Evolutionary conservation across 1,140 invertebrate genomes (phyloP).

Genomic region (Aphelenchoides fujianensis): DNA sequence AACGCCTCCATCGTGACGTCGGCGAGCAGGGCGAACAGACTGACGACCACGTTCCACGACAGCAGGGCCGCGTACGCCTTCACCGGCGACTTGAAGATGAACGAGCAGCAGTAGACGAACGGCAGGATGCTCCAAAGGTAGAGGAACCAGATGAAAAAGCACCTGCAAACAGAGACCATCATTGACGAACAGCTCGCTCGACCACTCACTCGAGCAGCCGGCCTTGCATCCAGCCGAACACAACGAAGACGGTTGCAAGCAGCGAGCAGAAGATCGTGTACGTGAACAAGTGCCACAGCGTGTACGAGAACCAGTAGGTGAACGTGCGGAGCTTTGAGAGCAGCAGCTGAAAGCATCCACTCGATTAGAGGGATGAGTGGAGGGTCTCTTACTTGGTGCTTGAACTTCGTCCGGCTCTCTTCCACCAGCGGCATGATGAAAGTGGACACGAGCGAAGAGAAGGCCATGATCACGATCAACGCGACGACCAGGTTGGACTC

Average conservation of each 20-base stretch:
- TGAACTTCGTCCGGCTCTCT: constrained; percentile 31
- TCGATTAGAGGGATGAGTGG: background rate
- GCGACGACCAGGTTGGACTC: constrained; percentile 23
- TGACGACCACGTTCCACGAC: constrained; percentile 25
- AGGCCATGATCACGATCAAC: constrained; percentile 31
- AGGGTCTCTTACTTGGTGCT: constrained; percentile 43
- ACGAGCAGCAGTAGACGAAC: constrained; percentile 43
- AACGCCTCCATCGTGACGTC: background rate
- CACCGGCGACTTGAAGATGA: constrained; percentile 36
- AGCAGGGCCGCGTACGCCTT: constrained; percentile 26
- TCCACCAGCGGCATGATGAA: constrained; percentile 46
- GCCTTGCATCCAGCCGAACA: constrained; percentile 37
- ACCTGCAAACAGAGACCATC: constrained; percentile 19
- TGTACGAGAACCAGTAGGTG: constrained; percentile 41
- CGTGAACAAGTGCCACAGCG: constrained; percentile 38
- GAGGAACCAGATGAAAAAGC: constrained; percentile 30
- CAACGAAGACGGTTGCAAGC: constrained; percentile 24
- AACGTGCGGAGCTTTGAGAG: constrained; percentile 36
- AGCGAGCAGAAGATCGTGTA: constrained; percentile 39
- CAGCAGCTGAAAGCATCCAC: constrained; percentile 28
- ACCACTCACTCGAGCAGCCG: constrained; percentile 20
- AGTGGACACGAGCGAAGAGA: constrained; percentile 38
- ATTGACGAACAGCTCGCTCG: background rate
- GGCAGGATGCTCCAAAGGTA: constrained; percentile 39
- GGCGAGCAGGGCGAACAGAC: constrained; percentile 24